Percentiles rank a stretch among this genome's conserved stretches.
These are phyloP conservation scores for Hippocampus guttulatus DNA, from an alignment of 2,113 vertebrate species.

Conservation along the genomic window DNA sequence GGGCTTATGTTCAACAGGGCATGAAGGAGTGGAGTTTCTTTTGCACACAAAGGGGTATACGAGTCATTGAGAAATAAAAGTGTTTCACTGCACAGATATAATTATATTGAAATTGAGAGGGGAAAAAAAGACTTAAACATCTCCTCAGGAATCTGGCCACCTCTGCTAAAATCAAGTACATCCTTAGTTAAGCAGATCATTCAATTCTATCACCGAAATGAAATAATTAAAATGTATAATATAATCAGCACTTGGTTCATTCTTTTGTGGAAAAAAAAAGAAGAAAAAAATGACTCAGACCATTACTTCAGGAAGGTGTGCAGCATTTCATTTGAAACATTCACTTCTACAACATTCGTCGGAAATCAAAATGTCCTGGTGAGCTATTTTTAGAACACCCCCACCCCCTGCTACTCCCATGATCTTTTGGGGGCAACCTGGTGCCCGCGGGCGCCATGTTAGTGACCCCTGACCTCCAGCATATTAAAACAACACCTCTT, in stretches of 20 bases:
- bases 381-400: not conserved
- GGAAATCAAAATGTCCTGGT: not conserved
- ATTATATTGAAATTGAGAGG: not conserved
- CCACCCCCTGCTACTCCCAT: not conserved
- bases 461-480: not conserved
- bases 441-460: not conserved
- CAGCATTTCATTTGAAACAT: not conserved
- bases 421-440: not conserved
- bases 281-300: too few species aligned
- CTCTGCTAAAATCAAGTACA: too few species aligned
- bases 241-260: too few species aligned
- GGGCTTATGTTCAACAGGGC: constrained; percentile 13
- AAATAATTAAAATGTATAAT: too few species aligned
- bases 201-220: too few species aligned
- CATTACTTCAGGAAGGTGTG: too few species aligned
- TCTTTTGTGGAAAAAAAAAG: too few species aligned
- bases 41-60: constrained; percentile 30
- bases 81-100: constrained; percentile 4
- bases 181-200: too few species aligned
- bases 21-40: constrained; percentile 25
- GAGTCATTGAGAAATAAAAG: constrained; percentile 34
- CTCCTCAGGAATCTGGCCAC: too few species aligned
- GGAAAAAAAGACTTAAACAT: too few species aligned
- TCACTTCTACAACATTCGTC: not conserved
- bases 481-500: not conserved